phyloP scores from a whole-genome alignment of 2,888 invertebrate genomes.

The Cancer borealis region DNA sequence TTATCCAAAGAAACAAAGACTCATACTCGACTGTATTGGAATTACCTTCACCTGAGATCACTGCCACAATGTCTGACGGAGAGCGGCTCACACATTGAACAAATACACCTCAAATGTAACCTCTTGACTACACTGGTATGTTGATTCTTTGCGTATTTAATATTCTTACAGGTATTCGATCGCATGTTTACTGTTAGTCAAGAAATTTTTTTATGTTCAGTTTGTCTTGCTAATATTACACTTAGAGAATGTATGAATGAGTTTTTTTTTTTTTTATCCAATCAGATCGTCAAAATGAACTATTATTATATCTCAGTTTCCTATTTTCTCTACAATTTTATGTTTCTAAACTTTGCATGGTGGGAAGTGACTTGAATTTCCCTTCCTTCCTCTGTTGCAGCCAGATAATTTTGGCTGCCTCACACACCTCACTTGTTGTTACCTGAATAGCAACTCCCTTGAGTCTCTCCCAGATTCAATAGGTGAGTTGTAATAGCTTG shows the following conservation, averaged over 20 bases:
- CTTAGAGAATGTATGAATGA: too few species aligned
- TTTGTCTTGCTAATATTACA: background rate
- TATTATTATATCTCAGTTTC: background rate
- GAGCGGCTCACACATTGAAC: background rate
- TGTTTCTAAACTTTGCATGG: background rate
- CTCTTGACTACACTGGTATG: background rate
- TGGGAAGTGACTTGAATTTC: background rate
- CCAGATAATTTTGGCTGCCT: slow-evolving; percentile 37
- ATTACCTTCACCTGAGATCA: slow-evolving; percentile 25
- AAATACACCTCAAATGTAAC: slow-evolving; percentile 50
- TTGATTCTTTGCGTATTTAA: background rate
- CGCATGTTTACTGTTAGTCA: background rate
- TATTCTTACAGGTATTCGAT: background rate
- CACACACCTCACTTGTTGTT: slow-evolving; percentile 23
- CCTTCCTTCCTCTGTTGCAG: background rate
- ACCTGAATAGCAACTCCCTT: background rate
- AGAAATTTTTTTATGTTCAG: background rate
- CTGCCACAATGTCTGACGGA: slow-evolving; percentile 42
- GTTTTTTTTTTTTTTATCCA: too few species aligned
- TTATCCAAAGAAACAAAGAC: background rate
- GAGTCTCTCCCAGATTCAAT: slow-evolving; percentile 15
- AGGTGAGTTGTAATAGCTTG: slow-evolving; percentile 5
- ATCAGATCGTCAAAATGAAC: too few species aligned
- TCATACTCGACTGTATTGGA: slow-evolving; percentile 50
- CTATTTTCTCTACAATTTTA: background rate